A percentile compares a stretch with the other conserved stretches of the same genome.
These are phyloP conservation scores for Mythimna vitellina DNA, from an alignment of 2,888 invertebrate species.

Conservation along the genomic window DNA sequence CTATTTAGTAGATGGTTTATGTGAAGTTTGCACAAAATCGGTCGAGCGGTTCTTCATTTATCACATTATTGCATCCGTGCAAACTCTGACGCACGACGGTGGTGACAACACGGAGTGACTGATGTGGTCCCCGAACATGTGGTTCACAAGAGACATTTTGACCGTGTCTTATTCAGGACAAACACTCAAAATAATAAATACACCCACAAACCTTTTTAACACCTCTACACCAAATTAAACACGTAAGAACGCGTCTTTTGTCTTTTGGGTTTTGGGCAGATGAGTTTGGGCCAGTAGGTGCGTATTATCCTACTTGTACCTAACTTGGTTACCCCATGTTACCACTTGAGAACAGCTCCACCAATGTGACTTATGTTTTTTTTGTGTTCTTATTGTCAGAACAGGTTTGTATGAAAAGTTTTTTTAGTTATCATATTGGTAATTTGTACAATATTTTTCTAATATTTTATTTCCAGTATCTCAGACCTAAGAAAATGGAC, in stretches of 20 bases:
- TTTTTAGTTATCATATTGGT: too few relatives aligned
- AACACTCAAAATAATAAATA: constrained; percentile 74
- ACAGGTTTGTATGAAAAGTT: not conserved
- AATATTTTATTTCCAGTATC: constrained; percentile 88
- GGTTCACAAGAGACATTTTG: constrained; percentile 86
- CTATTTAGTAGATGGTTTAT: too few relatives aligned
- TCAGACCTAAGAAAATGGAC: constrained; percentile 95
- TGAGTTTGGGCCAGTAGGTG: too few relatives aligned
- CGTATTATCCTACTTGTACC: not conserved
- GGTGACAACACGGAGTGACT: constrained; percentile 71
- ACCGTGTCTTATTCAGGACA: constrained; percentile 75
- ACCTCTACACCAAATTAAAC: constrained; percentile 71
- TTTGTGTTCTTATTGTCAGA: not conserved
- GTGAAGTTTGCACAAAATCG: too few relatives aligned
- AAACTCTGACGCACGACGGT: constrained; percentile 70
- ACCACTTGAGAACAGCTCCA: not conserved
- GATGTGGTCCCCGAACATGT: constrained; percentile 86
- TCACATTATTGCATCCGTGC: too few relatives aligned
- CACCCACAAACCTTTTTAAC: constrained; percentile 73
- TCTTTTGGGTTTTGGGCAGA: too few relatives aligned
- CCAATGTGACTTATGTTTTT: not conserved
- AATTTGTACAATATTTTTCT: not conserved
- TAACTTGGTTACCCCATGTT: too few relatives aligned
- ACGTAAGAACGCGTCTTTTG: constrained; percentile 65
- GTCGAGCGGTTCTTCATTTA: too few relatives aligned